phyloP scores from a whole-genome alignment of 1,140 invertebrate genomes.

The Goniozus legneri region DNA sequence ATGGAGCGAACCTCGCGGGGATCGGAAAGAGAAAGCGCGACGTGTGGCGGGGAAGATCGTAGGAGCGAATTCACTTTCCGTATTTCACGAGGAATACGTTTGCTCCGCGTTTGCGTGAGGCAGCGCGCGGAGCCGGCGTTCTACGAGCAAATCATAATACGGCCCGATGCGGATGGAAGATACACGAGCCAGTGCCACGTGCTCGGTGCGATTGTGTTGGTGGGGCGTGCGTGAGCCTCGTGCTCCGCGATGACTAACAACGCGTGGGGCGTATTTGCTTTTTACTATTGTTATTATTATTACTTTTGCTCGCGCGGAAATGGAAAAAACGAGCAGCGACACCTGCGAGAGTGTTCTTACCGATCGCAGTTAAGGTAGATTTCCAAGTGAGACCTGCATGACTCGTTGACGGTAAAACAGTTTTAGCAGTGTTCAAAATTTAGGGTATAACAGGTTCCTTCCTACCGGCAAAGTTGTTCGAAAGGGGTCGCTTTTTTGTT shows the following conservation, averaged over 20 bases:
- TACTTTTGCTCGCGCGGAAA: conserved; percentile 25
- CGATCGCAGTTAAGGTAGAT: background rate
- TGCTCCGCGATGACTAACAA: background rate
- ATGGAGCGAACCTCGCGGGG: no score
- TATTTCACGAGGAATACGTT: background rate
- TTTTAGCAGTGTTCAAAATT: no score
- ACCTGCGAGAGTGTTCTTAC: no score
- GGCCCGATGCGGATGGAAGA: conserved; percentile 28
- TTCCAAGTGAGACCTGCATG: background rate
- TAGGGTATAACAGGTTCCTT: no score
- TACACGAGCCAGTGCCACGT: conserved; percentile 26
- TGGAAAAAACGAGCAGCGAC: no score
- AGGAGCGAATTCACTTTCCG: background rate
- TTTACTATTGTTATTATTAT: conserved; percentile 48
- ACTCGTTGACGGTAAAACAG: background rate
- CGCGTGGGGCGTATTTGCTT: conserved; percentile 35
- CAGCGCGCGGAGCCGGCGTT: no score
- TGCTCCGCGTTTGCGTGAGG: background rate
- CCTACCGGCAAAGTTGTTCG: no score
- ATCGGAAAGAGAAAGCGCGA: no score
- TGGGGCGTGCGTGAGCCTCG: background rate
- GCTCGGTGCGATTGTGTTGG: conserved; percentile 11
- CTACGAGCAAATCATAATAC: conserved; percentile 33
- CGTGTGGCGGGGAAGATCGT: no score
- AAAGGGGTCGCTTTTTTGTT: no score